Evolutionary conservation across 2,113 vertebrate species (phyloP).

Genomic region (Odontophorus gujanensis): DNA sequence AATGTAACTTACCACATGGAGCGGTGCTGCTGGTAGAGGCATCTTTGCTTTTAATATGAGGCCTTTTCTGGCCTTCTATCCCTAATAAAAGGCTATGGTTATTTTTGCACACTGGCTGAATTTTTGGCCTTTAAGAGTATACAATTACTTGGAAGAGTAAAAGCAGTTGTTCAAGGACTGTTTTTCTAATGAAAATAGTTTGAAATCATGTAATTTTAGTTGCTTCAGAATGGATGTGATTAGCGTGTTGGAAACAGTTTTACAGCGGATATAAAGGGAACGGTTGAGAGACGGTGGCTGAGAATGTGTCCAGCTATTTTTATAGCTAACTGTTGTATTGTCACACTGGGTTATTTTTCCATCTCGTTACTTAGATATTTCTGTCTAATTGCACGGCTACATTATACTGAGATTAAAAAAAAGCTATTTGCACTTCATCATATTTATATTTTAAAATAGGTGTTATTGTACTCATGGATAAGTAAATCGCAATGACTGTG

Average conservation of each 20-base stretch:
- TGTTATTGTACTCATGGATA: conserved; percentile 26
- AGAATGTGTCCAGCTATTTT: conserved; percentile 58
- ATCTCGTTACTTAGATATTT: conserved; percentile 1
- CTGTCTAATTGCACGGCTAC: background rate
- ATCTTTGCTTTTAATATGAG: background rate
- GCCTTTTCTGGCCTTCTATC: conserved; percentile 8
- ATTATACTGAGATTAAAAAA: background rate
- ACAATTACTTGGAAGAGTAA: conserved; percentile 51
- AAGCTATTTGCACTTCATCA: conserved; percentile 2
- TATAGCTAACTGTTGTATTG: background rate
- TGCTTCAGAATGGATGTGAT: conserved; percentile 42
- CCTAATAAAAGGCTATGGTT: conserved; percentile 53
- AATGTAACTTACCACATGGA: background rate
- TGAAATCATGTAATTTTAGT: conserved; percentile 61
- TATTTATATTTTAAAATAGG: conserved; percentile 19
- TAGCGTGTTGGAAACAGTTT: conserved; percentile 50
- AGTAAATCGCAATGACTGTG: conserved; percentile 32
- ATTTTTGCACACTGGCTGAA: conserved; percentile 42
- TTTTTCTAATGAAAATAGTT: conserved; percentile 62
- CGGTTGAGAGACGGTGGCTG: conserved; percentile 31
- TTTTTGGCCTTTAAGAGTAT: conserved; percentile 59
- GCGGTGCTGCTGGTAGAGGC: conserved; percentile 1
- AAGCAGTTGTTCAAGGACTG: conserved; percentile 53
- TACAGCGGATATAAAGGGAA: conserved; percentile 46
- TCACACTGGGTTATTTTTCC: background rate